Percentiles rank a stretch among this genome's conserved stretches.
These are phyloP conservation scores for Crambe crambe DNA, from an alignment of 37 sponge, comb jelly and placozoan genomes.

Conservation along the genomic window DNA sequence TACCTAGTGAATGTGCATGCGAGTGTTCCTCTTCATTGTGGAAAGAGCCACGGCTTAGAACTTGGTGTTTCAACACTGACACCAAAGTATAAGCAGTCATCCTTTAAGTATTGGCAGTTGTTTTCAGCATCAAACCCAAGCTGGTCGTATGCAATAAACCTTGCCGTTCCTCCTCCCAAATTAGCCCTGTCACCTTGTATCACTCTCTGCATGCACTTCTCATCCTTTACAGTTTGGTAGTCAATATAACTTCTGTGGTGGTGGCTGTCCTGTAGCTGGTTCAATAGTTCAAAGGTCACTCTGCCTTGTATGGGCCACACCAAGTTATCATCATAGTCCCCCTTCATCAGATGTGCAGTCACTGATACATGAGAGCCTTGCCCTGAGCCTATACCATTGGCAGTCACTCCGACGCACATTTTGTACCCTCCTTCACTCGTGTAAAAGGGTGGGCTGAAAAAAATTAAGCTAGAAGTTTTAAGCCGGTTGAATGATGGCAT, in stretches of 20 bases:
- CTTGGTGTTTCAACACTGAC: slow-evolving; percentile 18
- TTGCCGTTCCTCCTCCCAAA: not conserved
- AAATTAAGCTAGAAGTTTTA: not conserved
- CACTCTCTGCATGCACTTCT: slow-evolving; percentile 5
- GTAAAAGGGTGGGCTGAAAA: slow-evolving; percentile 34
- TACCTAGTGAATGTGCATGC: too few species aligned
- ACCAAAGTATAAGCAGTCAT: slow-evolving; percentile 45
- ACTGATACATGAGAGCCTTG: slow-evolving; percentile 43
- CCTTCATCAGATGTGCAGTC: slow-evolving; percentile 36
- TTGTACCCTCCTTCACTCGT: slow-evolving; percentile 29
- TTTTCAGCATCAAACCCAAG: slow-evolving; percentile 12
- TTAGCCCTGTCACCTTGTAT: not conserved
- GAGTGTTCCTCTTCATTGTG: too few species aligned
- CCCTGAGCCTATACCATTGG: slow-evolving; percentile 38
- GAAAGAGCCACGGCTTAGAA: slow-evolving; percentile 19
- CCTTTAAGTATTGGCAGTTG: slow-evolving; percentile 46
- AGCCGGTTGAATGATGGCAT: not conserved
- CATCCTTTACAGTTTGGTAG: not conserved
- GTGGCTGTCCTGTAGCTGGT: slow-evolving; percentile 33
- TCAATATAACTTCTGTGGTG: not conserved
- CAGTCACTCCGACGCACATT: slow-evolving; percentile 39
- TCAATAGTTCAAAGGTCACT: slow-evolving; percentile 38
- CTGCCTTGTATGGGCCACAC: slow-evolving; percentile 24
- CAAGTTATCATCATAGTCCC: slow-evolving; percentile 42
- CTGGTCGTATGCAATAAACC: slow-evolving; percentile 6